phyloP scores from a whole-genome alignment of 2,113 vertebrate genomes.

The Tachysurus vachellii region DNA sequence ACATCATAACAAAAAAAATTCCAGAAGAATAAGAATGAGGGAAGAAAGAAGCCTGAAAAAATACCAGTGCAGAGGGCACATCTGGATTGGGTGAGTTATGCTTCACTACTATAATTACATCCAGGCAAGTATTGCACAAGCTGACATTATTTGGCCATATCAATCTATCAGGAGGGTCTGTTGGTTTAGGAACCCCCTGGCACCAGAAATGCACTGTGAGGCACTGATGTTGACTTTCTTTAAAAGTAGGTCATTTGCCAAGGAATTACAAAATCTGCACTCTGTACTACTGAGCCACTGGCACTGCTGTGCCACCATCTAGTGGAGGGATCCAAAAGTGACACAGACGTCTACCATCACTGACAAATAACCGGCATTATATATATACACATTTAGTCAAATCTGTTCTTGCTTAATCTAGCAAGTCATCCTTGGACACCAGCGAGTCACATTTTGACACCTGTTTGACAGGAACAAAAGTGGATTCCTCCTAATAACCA shows the following conservation, averaged over 20 bases:
- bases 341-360: background rate
- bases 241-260: slow-evolving; percentile 68
- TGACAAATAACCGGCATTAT: background rate
- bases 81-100: slow-evolving; percentile 46
- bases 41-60: background rate
- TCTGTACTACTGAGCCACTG: background rate
- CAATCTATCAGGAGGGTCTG: slow-evolving; percentile 39
- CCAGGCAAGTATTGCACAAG: slow-evolving; percentile 46
- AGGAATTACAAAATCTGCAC: slow-evolving; percentile 55
- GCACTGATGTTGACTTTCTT: slow-evolving; percentile 51
- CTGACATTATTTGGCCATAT: slow-evolving; percentile 49
- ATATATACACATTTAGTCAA: background rate
- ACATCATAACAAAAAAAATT: slow-evolving; percentile 27
- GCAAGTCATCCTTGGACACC: too few species aligned
- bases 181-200: slow-evolving; percentile 49
- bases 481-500: background rate
- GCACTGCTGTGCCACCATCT: slow-evolving; percentile 58
- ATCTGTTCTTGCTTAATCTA: background rate
- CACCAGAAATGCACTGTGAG: slow-evolving; percentile 52
- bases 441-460: background rate
- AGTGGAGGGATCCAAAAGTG: slow-evolving; percentile 55
- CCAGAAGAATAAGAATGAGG: slow-evolving; percentile 10
- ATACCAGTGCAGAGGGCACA: slow-evolving; percentile 37
- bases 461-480: background rate
- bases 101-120: slow-evolving; percentile 51